A percentile compares a stretch with the other conserved stretches of the same genome.
Evolutionary conservation across 2,888 invertebrate species (phyloP).

Genomic region (Hecatera dysodea): DNA sequence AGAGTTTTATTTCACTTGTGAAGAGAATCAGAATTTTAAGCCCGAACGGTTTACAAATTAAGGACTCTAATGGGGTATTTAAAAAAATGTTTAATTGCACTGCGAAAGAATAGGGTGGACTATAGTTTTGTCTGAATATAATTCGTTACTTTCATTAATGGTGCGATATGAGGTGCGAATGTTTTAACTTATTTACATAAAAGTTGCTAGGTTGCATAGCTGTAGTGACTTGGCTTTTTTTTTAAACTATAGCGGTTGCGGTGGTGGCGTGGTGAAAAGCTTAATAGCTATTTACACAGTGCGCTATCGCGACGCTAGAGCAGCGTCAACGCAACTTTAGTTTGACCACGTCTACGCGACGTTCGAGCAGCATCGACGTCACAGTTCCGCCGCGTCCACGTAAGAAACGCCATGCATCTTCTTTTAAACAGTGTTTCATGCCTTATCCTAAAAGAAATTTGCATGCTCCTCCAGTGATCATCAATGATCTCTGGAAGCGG

Average conservation of each 20-base stretch:
- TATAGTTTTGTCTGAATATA: conserved; percentile 15
- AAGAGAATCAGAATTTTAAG: conserved; percentile 48
- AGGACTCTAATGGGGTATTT: conserved; percentile 79
- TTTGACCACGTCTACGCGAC: background rate
- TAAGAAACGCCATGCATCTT: too few species aligned
- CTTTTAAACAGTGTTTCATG: too few species aligned
- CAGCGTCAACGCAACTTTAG: background rate
- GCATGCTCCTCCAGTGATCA: background rate
- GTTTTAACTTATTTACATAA: background rate
- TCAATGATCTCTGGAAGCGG: background rate
- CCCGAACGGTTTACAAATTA: conserved; percentile 75
- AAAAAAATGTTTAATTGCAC: conserved; percentile 79
- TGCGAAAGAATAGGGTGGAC: conserved; percentile 67
- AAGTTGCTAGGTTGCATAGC: background rate
- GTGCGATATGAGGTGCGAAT: background rate
- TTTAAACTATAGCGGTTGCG: too few species aligned
- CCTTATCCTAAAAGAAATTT: too few species aligned
- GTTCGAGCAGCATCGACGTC: background rate
- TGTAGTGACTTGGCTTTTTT: background rate
- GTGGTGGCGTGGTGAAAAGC: too few species aligned
- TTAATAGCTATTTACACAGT: too few species aligned
- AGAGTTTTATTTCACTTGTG: conserved; percentile 17
- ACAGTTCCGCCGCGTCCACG: too few species aligned
- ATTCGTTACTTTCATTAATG: background rate
- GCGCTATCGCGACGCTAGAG: background rate